phyloP scores from a whole-genome alignment of 2,888 invertebrate species.

The Eilema griseolum region DNA sequence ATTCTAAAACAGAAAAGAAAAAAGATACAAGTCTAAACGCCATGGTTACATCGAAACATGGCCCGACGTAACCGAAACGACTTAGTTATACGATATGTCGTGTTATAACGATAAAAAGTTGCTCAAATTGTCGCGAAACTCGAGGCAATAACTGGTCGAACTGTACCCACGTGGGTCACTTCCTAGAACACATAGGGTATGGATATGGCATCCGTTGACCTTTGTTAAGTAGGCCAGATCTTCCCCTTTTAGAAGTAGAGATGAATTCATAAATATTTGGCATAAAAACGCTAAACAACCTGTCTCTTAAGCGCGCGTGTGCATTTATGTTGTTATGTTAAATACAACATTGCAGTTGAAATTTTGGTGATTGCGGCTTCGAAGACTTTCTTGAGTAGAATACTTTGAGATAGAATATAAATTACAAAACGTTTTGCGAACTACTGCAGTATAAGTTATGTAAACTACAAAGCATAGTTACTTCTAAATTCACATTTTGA shows the following conservation, averaged over 20 bases:
- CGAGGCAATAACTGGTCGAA: conserved; percentile 56
- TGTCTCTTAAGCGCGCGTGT: no score
- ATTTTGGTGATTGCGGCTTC: no score
- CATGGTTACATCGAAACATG: conserved; percentile 18
- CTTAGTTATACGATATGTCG: conserved; percentile 37
- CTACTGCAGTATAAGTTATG: no score
- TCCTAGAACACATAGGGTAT: conserved; percentile 24
- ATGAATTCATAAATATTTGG: neutral
- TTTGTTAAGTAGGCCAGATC: neutral
- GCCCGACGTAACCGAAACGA: conserved; percentile 31
- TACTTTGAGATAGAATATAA: no score
- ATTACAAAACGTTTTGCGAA: no score
- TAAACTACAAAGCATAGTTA: no score
- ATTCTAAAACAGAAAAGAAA: neutral
- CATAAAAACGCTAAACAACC: no score
- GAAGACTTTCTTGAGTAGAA: no score
- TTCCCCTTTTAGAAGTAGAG: neutral
- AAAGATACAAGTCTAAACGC: conserved; percentile 13
- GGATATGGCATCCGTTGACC: conserved; percentile 34
- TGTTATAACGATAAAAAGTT: conserved; percentile 39
- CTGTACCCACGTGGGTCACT: conserved; percentile 47
- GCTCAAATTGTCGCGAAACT: conserved; percentile 47
- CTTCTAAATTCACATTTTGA: no score
- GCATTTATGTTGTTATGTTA: no score
- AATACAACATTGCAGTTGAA: no score